phyloP scores from a whole-genome alignment of 2,113 vertebrate genomes.

The Brevimyrus niger region DNA sequence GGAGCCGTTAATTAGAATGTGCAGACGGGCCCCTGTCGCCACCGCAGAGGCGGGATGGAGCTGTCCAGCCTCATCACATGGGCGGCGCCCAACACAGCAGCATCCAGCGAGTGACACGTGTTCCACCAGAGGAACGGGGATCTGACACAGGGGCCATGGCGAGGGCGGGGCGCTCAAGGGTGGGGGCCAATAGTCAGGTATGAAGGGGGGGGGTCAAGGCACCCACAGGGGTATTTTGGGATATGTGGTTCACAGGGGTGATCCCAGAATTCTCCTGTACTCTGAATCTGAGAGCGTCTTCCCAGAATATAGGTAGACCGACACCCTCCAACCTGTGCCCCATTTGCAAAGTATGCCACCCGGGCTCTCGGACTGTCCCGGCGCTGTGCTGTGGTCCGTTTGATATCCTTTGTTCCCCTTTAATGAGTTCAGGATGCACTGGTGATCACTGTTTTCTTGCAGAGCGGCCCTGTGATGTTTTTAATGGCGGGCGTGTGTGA shows the following conservation, averaged over 20 bases:
- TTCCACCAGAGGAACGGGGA: slow-evolving; percentile 40
- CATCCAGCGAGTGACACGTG: slow-evolving; percentile 42
- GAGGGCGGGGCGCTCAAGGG: neutral
- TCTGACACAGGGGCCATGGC: slow-evolving; percentile 19
- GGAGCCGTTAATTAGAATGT: slow-evolving; percentile 63
- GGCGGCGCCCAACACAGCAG: slow-evolving; percentile 42
- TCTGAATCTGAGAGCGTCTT: neutral
- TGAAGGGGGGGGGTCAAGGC: neutral
- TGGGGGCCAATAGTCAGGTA: neutral
- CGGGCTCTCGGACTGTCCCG: neutral
- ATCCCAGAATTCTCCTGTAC: neutral
- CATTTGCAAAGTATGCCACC: neutral
- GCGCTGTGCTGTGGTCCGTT: neutral
- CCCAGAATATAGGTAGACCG: neutral
- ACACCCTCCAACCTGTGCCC: neutral
- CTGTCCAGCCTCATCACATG: slow-evolving; percentile 62
- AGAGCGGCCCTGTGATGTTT: slow-evolving; percentile 58
- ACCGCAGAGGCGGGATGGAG: slow-evolving; percentile 53
- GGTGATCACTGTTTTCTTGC: slow-evolving; percentile 34
- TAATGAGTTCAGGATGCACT: slow-evolving; percentile 16
- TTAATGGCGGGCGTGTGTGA: slow-evolving; percentile 30
- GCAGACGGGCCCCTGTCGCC: slow-evolving; percentile 51
- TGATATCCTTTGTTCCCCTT: neutral
- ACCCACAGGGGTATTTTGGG: no score
- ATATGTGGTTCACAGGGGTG: neutral